Evolutionary conservation across 2,888 invertebrate species (phyloP), one percentile per base, ranked within the genome.

Genomic region (Prosopocoilus inquinatus): DNA sequence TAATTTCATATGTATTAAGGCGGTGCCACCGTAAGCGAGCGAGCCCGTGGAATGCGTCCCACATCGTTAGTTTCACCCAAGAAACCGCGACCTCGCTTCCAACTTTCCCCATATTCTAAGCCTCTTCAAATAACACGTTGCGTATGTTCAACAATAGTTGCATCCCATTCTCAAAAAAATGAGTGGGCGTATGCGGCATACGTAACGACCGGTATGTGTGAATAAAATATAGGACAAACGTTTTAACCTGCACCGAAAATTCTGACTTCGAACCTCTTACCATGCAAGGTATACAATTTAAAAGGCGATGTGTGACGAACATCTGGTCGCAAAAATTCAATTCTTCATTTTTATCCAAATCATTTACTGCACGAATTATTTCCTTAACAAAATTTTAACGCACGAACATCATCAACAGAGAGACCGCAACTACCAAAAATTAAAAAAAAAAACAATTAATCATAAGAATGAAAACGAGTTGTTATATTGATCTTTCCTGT

Each of bases 31-130:
- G 46, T 46, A 46, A 46, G 15, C 12, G 41, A 41, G 41, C 41
- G 41, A 41, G 41, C 41, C 41, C 41, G 41, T 41, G 41, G 41
- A 41, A 41, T 41, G 41, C 41, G 41, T 41, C 41, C 41, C 41
- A 41, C 41, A 41, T 41, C 41, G 41, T 16, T 41, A 41, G 41
- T 41, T 41, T 41, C 41, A 41, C 41, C 41, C 41, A 41, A 41
- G 41, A 41, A 41, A 41, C 41, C 41, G 56, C 54, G 61, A 59
- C 62, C 61, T 60, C 62, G 61, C 59, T 58, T 56, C 54, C 57
- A 64, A 64, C 65, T 65, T 65, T 64, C 64, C 60, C 64, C 59
- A 54, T 58, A 57, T 54, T 55, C 54, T 63, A 56, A 55, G 56
- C 57, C 59, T 59, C 59, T 60, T 62, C 63, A 62, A 63, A 63